phyloP scores from a whole-genome alignment of 2,797 vertebrate genomes.

The Protosalanx chinensis region DNA sequence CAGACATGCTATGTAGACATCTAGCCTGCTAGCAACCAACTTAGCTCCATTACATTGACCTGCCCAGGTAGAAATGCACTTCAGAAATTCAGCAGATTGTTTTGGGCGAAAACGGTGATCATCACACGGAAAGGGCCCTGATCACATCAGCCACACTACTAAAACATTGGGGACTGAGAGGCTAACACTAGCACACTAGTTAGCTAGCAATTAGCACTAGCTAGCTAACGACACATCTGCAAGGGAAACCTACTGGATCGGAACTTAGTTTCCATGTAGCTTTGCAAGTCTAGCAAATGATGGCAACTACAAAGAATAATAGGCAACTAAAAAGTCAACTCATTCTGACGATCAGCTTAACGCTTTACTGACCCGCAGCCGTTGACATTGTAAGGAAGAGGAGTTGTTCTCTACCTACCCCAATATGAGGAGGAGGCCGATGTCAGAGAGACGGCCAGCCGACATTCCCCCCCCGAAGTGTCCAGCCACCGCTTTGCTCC shows the following conservation, averaged over 20 bases:
- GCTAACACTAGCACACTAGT: not conserved
- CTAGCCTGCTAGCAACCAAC: not conserved
- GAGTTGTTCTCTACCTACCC: conserved; percentile 63
- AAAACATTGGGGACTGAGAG: not conserved
- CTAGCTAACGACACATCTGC: conserved; percentile 50
- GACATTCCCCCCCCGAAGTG: conserved; percentile 71
- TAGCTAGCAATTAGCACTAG: conserved; percentile 22
- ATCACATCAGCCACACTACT: not conserved
- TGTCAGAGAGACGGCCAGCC: conserved; percentile 72
- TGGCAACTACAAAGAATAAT: not conserved
- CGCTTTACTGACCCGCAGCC: conserved; percentile 19
- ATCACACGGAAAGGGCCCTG: not conserved
- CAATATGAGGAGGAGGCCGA: conserved; percentile 72
- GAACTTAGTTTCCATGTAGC: conserved; percentile 52
- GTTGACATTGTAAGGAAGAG: conserved; percentile 45
- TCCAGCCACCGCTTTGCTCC: conserved; percentile 55
- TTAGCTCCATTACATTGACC: not conserved
- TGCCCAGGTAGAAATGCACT: not conserved
- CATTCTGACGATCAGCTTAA: not conserved
- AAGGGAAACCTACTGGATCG: conserved; percentile 48
- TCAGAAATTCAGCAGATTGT: not conserved
- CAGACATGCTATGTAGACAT: not conserved
- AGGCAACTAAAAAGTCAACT: conserved; percentile 44
- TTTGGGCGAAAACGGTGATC: not conserved
- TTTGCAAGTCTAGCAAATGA: conserved; percentile 12